Evolutionary conservation across 2,888 invertebrate genomes (phyloP).

Genomic region (Noctua comes): DNA sequence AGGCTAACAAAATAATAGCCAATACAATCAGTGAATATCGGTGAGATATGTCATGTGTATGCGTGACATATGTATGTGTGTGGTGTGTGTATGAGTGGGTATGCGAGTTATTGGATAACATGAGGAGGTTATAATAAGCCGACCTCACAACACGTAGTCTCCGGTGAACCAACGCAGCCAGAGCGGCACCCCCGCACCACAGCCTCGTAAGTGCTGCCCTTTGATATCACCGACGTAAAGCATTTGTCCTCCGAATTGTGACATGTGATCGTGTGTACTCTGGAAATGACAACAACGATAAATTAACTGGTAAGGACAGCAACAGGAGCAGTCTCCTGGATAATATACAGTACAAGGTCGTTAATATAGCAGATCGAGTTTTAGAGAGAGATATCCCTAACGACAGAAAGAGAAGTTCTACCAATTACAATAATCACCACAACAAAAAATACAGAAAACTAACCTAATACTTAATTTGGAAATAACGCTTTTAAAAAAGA

Average conservation of each 20-base stretch:
- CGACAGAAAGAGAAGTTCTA: background rate
- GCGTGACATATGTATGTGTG: background rate
- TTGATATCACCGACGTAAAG: slow-evolving; percentile 84
- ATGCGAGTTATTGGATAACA: background rate
- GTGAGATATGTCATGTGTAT: background rate
- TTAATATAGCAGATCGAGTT: slow-evolving; percentile 37
- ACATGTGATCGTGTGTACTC: slow-evolving; percentile 85
- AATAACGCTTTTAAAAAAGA: background rate
- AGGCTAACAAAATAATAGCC: background rate
- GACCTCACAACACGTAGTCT: slow-evolving; percentile 86
- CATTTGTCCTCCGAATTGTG: slow-evolving; percentile 84
- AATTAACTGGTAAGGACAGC: background rate
- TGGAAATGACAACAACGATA: slow-evolving; percentile 62
- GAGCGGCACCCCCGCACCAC: slow-evolving; percentile 85
- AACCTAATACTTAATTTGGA: background rate
- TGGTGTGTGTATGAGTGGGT: background rate
- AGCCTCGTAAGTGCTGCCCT: slow-evolving; percentile 79
- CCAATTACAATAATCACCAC: background rate
- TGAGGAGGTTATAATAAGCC: background rate
- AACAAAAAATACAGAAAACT: background rate
- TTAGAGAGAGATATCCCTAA: background rate
- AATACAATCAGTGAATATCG: background rate
- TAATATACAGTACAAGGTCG: slow-evolving; percentile 32
- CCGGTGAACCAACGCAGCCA: slow-evolving; percentile 79
- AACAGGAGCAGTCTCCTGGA: slow-evolving; percentile 3